phyloP scores from a whole-genome alignment of 2,797 vertebrate genomes.

The Ceyx erithaca region DNA sequence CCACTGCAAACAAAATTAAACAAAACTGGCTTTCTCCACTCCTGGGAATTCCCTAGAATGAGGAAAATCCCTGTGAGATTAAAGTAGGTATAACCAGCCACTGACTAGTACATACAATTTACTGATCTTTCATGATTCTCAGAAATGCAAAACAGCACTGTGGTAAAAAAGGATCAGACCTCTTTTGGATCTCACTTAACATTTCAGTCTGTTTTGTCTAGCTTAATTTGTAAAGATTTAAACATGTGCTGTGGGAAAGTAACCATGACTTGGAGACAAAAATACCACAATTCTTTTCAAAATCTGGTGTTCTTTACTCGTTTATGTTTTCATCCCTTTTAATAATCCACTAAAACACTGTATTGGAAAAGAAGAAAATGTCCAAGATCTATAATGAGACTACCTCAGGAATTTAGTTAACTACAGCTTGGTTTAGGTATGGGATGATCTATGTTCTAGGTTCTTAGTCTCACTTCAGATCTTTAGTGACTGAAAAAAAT shows the following conservation, averaged over 20 bases:
- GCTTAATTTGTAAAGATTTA: slow-evolving; percentile 7
- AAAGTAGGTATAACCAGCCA: slow-evolving; percentile 36
- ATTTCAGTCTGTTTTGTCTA: slow-evolving; percentile 34
- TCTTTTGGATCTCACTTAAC: not conserved
- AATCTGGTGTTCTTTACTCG: not conserved
- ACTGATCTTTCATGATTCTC: slow-evolving; percentile 22
- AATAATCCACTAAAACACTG: not conserved
- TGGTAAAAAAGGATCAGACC: not conserved
- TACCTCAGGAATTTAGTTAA: not conserved
- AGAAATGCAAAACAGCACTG: not conserved
- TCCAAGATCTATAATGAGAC: not conserved
- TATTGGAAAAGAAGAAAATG: not conserved
- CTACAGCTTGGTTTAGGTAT: not conserved
- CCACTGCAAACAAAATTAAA: not conserved
- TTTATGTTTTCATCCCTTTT: not conserved
- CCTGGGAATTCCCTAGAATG: slow-evolving; percentile 10
- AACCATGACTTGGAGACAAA: not conserved
- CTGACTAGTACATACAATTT: slow-evolving; percentile 9
- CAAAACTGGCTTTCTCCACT: not conserved
- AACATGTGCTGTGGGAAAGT: slow-evolving; percentile 23
- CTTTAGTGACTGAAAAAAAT: not conserved
- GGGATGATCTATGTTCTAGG: not conserved
- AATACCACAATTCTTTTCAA: slow-evolving; percentile 9
- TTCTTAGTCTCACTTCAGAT: not conserved
- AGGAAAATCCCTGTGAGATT: slow-evolving; percentile 42